Evolutionary conservation across 2,888 invertebrate genomes (phyloP), one percentile per base, ranked within the genome.

Genomic region (Andrena camellia): DNA sequence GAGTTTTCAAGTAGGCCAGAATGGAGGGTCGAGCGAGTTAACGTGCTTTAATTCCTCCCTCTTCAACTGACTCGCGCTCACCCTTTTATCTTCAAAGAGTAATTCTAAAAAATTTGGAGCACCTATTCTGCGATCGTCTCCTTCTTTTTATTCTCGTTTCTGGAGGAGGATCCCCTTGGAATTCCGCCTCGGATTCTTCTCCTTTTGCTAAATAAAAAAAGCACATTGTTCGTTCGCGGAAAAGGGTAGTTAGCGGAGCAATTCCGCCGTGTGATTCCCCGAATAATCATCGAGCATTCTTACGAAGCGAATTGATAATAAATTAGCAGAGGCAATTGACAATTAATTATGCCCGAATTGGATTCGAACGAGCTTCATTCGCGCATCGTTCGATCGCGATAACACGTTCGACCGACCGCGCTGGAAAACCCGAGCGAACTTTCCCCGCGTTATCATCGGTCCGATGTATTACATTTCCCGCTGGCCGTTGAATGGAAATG

Each of bases 1-100:
- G 77, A 69, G 74, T 54, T 87, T 79, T 77, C 69, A 79, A 87
- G 75, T 54, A 76, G 59, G 66, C 59, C 35, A 33, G 20, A 62
- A 75, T 54, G 33, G 7, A 10, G n/a, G 13, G 10, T 3, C 10
- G 13, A 23, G 13, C 17, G 54, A 54, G 60, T 67, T 79, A 23
- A 10, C 71, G 7, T 17, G 33, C 23, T 69, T 79, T 78, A 35
- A 78, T 62, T 66, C 23, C 0, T 33, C 33, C 0, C n/a, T 6
- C 52, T n/a, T 2, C 13, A 17, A 33, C 2, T 13, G 23, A 29
- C 6, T 48, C 35, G 26, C 48, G 29, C 26, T 10, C 20, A 17
- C 20, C 64, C 31, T 59, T 57, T 29, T 35, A 63, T 42, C 20
- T 33, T 10, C 23, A 13, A 13, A 23, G n/a, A 17, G 48, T 48